A percentile compares a stretch with the other conserved stretches of the same genome.
Evolutionary conservation across 2,888 invertebrate genomes (phyloP).

Genomic region (Dynastes tityus): DNA sequence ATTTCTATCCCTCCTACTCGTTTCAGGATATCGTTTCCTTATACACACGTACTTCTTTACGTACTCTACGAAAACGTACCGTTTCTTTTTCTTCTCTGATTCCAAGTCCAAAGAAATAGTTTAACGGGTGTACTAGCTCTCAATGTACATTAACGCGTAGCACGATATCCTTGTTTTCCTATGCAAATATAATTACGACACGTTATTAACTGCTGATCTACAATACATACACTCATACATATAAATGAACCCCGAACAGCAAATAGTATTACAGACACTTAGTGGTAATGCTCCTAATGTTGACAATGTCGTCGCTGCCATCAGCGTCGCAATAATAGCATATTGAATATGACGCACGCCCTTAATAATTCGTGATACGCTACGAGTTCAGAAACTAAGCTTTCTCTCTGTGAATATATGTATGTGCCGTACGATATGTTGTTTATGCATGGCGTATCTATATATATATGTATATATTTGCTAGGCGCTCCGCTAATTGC

Average conservation of each 20-base stretch:
- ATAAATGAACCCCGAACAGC: conserved; percentile 14
- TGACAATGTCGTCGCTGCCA: conserved; percentile 5
- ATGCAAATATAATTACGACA: conserved; percentile 20
- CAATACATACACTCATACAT: conserved; percentile 8
- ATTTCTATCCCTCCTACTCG: too few relatives aligned
- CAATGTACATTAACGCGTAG: too few relatives aligned
- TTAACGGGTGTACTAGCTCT: too few relatives aligned
- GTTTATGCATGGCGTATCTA: too few relatives aligned
- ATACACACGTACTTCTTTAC: too few relatives aligned
- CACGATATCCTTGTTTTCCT: background rate
- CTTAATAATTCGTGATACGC: background rate
- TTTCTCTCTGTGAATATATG: background rate
- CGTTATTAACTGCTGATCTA: conserved; percentile 18
- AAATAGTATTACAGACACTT: conserved; percentile 24
- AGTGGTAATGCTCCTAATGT: background rate
- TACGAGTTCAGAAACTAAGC: background rate
- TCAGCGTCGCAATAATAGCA: background rate
- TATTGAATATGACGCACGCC: conserved; percentile 23
- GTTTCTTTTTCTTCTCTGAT: too few relatives aligned
- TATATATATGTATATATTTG: conserved; percentile 58
- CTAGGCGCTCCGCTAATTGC: conserved; percentile 79
- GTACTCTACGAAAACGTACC: too few relatives aligned
- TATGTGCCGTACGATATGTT: conserved; percentile 11
- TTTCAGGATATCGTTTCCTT: too few relatives aligned
- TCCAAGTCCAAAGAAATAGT: too few relatives aligned